Percentiles rank a stretch among this genome's conserved stretches.
These are phyloP conservation scores for Ephestia elutella DNA, from an alignment of 1,140 invertebrate genomes.

Conservation along the genomic window DNA sequence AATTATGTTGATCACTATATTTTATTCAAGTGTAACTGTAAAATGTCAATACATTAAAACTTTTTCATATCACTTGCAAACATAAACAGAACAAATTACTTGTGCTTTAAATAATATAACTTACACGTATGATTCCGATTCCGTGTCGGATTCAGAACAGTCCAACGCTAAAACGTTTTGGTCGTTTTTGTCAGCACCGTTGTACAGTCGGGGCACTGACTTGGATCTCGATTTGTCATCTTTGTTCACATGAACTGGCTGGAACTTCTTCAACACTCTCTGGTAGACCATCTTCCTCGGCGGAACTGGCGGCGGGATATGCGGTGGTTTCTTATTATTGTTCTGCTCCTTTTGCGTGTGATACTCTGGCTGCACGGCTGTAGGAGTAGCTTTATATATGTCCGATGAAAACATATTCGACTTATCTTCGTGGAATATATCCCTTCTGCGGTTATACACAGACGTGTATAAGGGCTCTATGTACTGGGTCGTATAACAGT, in stretches of 20 bases:
- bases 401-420: slow-evolving; percentile 58
- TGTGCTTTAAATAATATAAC: slow-evolving; percentile 18
- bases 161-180: slow-evolving; percentile 62
- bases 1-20: neutral
- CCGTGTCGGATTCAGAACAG: slow-evolving; percentile 67
- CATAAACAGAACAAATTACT: neutral
- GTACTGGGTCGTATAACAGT: slow-evolving; percentile 63
- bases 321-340: slow-evolving; percentile 54
- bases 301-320: slow-evolving; percentile 66
- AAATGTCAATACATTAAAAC: neutral
- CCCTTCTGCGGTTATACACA: slow-evolving; percentile 61
- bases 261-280: slow-evolving; percentile 67
- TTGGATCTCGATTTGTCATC: slow-evolving; percentile 66
- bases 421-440: slow-evolving; percentile 68
- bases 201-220: slow-evolving; percentile 59
- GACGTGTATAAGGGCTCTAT: slow-evolving; percentile 64
- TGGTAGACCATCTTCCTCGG: slow-evolving; percentile 70
- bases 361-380: slow-evolving; percentile 62
- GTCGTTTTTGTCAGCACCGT: slow-evolving; percentile 45
- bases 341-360: slow-evolving; percentile 45
- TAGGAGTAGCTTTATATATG: slow-evolving; percentile 70
- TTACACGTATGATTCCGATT: slow-evolving; percentile 72
- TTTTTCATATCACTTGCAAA: slow-evolving; percentile 1
- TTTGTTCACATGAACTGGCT: slow-evolving; percentile 65
- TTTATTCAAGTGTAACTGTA: neutral